Percentiles rank a stretch among this genome's conserved stretches.
Evolutionary conservation across 2,797 vertebrate species (phyloP).

Genomic region (Botia kubotai): DNA sequence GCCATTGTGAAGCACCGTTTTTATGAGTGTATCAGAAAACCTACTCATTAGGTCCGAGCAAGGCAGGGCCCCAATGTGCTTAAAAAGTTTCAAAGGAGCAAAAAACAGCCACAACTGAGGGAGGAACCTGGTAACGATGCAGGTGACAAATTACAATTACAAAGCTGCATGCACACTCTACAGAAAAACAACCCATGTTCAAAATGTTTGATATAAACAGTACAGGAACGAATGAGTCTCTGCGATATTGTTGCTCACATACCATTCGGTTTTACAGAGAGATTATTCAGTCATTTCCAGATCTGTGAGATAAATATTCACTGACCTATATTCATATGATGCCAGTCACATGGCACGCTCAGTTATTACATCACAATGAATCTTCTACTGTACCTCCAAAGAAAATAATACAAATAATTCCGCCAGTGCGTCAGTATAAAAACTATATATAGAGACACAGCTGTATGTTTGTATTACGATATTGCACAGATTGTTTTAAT

Average conservation of each 20-base stretch:
- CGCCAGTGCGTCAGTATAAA: background rate
- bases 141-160: conserved; percentile 15
- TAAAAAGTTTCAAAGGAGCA: background rate
- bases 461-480: background rate
- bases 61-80: too few relatives aligned
- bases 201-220: conserved; percentile 40
- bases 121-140: background rate
- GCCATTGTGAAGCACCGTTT: too few relatives aligned
- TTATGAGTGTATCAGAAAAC: too few relatives aligned
- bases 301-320: conserved; percentile 24
- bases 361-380: conserved; percentile 13
- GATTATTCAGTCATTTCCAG: conserved; percentile 30
- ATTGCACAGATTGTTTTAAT: background rate
- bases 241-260: background rate
- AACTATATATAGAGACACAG: background rate
- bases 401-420: conserved; percentile 16
- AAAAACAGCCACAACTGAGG: background rate
- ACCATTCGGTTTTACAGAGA: background rate
- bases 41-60: too few relatives aligned
- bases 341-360: conserved; percentile 19
- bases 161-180: conserved; percentile 14
- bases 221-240: background rate
- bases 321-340: conserved; percentile 48
- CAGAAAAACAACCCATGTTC: conserved; percentile 38
- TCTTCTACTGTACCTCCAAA: conserved; percentile 2